Base-by-base conservation (phyloP, 2,888 invertebrate genomes). In the Microdon myrmicae region DNA sequence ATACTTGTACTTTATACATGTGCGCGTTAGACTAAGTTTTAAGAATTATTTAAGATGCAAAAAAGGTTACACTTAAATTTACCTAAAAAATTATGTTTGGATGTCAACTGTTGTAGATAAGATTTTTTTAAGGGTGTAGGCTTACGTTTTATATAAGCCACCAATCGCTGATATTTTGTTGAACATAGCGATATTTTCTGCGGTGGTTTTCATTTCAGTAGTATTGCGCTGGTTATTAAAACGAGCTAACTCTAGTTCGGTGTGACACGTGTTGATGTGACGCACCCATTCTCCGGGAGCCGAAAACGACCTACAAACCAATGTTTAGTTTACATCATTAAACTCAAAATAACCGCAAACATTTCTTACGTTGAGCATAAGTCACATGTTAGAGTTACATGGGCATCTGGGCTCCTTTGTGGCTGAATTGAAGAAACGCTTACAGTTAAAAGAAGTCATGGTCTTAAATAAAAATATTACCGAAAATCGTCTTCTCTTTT, bases 211-310 rank as follows among this genome's bases (percentile, higher is more conserved):
- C 5, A 39, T 45, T 14, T 37, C 58, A 7, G 17, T 26, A 17
- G 34, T 20, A 14, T 12, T 64, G 23, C 58, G 58, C 71, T 75
- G 76, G 67, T 73, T 77, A 49, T 77, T 77, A 54, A 76, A 77
- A 71, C 89, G 81, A 75, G 90, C 90, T 79, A 91, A 81, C 82
- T 91, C 90, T 69, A 83, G 81, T 75, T 92, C 92, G 0, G 92
- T 92, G 78, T 92, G 92, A 20, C 89, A 87, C 74, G 86, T 89
- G 76, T 92, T 91, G 74, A 92, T 89, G 74, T 92, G 92, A 3
- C 90, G 87, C 32, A 92, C 92, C 92, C 92, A 92, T 79, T 91
- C 91, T 12, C 87, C 91, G 0, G 92, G 92, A 58, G 90, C 90
- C 31, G 88, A 85, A 81, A 88, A 89, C 69, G 84, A 74, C 45